These are phyloP conservation scores for Diabrotica virgifera DNA, from an alignment of 1,140 invertebrate genomes.

Conservation along the genomic window DNA sequence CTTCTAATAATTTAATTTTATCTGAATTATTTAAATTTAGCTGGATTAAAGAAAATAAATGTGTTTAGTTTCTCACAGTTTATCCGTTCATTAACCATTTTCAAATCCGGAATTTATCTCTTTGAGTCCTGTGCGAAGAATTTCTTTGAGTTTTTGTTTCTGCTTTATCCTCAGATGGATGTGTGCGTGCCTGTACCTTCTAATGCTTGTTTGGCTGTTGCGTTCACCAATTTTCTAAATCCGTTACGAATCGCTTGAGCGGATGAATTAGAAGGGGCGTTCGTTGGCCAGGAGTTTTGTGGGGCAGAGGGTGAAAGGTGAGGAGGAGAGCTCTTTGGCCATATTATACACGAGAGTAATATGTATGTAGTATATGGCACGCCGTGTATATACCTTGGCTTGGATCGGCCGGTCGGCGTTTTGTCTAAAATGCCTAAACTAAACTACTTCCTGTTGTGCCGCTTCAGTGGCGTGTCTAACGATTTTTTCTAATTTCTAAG, in stretches of 20 bases:
- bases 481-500: background rate
- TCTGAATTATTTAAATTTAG: too few species aligned
- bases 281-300: background rate
- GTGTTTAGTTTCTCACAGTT: too few species aligned
- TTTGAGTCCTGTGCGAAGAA: too few species aligned
- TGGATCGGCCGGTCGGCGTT: slow-evolving; percentile 4
- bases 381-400: background rate
- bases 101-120: too few species aligned
- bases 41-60: too few species aligned
- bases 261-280: slow-evolving; percentile 21
- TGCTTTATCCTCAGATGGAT: background rate
- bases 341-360: background rate
- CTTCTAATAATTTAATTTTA: too few species aligned
- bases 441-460: slow-evolving; percentile 23
- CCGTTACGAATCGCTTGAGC: slow-evolving; percentile 20
- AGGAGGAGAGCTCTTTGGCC: slow-evolving; percentile 6
- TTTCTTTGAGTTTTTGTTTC: background rate
- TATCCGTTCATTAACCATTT: too few species aligned
- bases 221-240: slow-evolving; percentile 20
- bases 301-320: slow-evolving; percentile 1
- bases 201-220: background rate
- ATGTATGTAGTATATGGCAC: background rate
- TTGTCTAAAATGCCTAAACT: slow-evolving; percentile 20
- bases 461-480: slow-evolving; percentile 11
- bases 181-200: background rate